Evolutionary conservation across 2,113 vertebrate genomes (phyloP).

Genomic region (Syrrhaptes paradoxus): DNA sequence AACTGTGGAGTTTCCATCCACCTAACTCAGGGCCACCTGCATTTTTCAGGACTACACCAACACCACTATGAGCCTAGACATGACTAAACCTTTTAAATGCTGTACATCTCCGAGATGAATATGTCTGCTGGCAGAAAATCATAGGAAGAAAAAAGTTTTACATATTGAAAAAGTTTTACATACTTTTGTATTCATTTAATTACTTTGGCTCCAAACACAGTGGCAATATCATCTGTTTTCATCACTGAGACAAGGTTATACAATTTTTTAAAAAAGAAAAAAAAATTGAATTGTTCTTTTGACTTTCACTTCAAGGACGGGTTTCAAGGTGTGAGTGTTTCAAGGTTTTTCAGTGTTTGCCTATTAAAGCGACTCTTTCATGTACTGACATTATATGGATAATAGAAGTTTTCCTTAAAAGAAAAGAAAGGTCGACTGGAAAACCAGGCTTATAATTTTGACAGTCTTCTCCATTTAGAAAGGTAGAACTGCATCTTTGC

Average conservation of each 20-base stretch:
- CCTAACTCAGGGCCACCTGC: background rate
- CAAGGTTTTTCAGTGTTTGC: background rate
- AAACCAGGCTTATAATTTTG: background rate
- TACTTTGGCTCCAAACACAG: conserved; percentile 17
- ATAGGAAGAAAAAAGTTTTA: conserved; percentile 1
- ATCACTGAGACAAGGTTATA: background rate
- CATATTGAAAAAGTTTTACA: background rate
- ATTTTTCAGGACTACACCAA: background rate
- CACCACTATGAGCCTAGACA: background rate
- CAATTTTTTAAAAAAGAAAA: background rate
- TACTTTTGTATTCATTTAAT: conserved; percentile 13
- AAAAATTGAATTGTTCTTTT: background rate
- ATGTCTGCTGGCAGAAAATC: background rate
- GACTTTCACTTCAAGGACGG: background rate
- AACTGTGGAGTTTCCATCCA: background rate
- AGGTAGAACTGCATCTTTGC: background rate
- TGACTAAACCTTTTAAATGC: background rate
- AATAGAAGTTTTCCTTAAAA: background rate
- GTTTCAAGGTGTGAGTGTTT: background rate
- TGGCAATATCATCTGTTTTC: conserved; percentile 1
- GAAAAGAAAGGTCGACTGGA: background rate
- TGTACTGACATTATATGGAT: background rate
- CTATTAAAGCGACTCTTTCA: background rate
- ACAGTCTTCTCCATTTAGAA: background rate
- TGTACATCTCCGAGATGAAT: conserved; percentile 13